These are phyloP conservation scores for Anthoscopus minutus DNA, from an alignment of 2,113 vertebrate species.

Conservation along the genomic window DNA sequence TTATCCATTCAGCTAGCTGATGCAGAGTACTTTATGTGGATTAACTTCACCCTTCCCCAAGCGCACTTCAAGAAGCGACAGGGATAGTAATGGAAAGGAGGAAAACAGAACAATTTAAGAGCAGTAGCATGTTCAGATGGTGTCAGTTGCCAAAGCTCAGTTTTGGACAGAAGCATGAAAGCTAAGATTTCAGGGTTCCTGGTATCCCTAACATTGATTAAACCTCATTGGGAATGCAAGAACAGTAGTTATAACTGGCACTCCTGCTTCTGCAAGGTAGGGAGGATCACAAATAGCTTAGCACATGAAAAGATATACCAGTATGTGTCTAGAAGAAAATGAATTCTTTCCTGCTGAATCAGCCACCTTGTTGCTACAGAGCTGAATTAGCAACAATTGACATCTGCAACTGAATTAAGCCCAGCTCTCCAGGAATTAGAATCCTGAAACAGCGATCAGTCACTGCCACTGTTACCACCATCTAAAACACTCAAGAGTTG, in stretches of 20 bases:
- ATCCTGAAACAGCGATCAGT: neutral
- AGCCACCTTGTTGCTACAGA: neutral
- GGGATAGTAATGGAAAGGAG: neutral
- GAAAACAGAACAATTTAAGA: neutral
- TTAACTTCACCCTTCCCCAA: neutral
- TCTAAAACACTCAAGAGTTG: neutral
- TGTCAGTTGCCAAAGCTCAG: neutral
- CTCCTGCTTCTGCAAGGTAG: slow-evolving; percentile 1
- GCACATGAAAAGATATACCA: neutral
- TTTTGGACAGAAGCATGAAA: neutral
- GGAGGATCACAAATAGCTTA: slow-evolving; percentile 28
- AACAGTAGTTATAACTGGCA: neutral
- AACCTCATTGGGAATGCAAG: neutral
- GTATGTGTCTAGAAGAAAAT: neutral
- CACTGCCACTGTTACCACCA: rapidly evolving
- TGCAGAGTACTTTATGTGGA: neutral
- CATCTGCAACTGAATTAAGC: slow-evolving; percentile 16
- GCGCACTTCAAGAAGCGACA: neutral
- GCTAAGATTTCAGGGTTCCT: neutral
- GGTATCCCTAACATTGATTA: neutral
- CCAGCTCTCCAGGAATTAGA: slow-evolving; percentile 33
- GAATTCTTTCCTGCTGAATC: slow-evolving; percentile 15
- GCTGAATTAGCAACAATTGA: neutral
- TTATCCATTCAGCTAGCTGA: neutral
- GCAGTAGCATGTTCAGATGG: neutral